A percentile compares a stretch with the other conserved stretches of the same genome.
phyloP scores from a whole-genome alignment of 2,797 vertebrate species.

The Takifugu ocellatus region DNA sequence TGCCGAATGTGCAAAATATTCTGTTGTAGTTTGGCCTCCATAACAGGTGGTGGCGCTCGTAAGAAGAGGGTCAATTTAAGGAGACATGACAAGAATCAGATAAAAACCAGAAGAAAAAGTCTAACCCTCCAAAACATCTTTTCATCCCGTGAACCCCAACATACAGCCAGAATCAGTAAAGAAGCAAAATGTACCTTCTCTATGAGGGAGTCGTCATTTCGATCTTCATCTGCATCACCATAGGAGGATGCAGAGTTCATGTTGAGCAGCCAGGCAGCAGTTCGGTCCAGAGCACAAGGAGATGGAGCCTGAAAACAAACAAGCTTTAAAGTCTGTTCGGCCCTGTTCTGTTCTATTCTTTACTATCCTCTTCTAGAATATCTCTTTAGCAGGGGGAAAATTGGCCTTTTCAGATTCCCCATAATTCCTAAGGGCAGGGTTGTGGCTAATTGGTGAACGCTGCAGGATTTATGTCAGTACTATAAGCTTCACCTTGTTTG shows the following conservation, averaged over 20 bases:
- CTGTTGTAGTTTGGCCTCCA: too few relatives aligned
- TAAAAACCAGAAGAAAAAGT: background rate
- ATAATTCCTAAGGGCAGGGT: too few relatives aligned
- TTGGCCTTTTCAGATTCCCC: too few relatives aligned
- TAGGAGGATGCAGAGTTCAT: slow-evolving; percentile 89
- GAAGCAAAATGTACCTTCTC: slow-evolving; percentile 83
- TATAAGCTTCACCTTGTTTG: too few relatives aligned
- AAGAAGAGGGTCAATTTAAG: background rate
- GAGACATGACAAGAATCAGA: background rate
- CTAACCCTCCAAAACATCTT: background rate
- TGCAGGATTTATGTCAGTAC: too few relatives aligned
- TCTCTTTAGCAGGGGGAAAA: too few relatives aligned
- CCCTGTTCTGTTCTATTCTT: too few relatives aligned
- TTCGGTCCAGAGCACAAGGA: slow-evolving; percentile 93
- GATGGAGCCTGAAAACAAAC: slow-evolving; percentile 87
- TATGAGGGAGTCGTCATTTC: slow-evolving; percentile 85
- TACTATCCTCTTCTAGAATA: too few relatives aligned
- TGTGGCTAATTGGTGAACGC: too few relatives aligned
- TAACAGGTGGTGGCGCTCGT: too few relatives aligned
- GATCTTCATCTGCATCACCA: slow-evolving; percentile 88
- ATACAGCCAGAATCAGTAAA: background rate
- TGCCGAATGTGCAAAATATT: too few relatives aligned
- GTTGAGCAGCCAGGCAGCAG: slow-evolving; percentile 97
- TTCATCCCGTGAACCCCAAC: too few relatives aligned
- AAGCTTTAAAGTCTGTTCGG: slow-evolving; percentile 5